Evolutionary conservation across 2,888 invertebrate genomes (phyloP), one percentile per base, ranked within the genome.

Genomic region (Parnassius glacialis): DNA sequence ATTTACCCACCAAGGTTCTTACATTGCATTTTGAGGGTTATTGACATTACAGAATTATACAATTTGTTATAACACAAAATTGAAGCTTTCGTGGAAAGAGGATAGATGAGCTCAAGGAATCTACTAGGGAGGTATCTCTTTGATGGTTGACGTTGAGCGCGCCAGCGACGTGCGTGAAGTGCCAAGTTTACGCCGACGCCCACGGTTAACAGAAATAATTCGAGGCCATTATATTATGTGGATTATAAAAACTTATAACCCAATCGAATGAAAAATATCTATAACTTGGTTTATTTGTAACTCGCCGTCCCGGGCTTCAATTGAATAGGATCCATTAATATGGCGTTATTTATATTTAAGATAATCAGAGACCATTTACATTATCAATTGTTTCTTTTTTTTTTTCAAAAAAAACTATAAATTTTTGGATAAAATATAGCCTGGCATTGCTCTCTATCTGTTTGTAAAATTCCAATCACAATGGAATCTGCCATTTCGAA

Each of bases 11-110:
- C 87, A 90, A 89, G 90, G 89, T 88, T 87, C 80, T 80, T 80
- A 80, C 80, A 79, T 83, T 84, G 84, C 83, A 84, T 83, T 90
- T 89, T 87, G 85, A 84, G 81, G 90, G 90, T 91, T 90, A 90
- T 89, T 91, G 90, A 91, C 91, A 85, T 86, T 82, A 78, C 72
- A 68, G 71, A 68, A 75, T 87, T 85, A 84, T 82, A 84, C 80
- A 85, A 85, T 80, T 67, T 72, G 76, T 85, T 85, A 86, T 76
- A 69, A 74, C 65, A 73, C 67, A 68, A 75, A 79, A 80, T 74
- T 78, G 76, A 75, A 66, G 68, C 68, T 71, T 73, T 74, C 68
- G 70, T 71, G 74, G 73, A 65, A 68, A 69, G 74, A 74, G 76
- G 74, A 64, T 65, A 66, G 65, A 65, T 13, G 64, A 62, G 65